A percentile compares a stretch with the other conserved stretches of the same genome.
These are phyloP conservation scores for Phoxinus dragarum DNA, from an alignment of 2,797 vertebrate genomes.

Conservation along the genomic window DNA sequence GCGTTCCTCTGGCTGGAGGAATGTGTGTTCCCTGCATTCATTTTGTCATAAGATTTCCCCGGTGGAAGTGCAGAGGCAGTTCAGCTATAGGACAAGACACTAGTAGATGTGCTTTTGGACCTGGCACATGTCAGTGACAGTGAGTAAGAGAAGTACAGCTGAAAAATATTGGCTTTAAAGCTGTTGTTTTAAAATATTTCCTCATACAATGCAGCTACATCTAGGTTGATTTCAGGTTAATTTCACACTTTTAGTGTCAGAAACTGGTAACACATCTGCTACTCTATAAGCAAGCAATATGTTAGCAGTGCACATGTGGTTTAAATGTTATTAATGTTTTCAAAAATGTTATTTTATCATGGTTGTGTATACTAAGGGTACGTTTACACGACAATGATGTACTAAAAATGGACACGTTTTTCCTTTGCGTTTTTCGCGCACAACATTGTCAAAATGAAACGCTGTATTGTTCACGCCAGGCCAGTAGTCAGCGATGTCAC, in stretches of 20 bases:
- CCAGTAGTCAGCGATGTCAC: background rate
- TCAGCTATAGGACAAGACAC: constrained; percentile 52
- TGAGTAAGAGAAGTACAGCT: background rate
- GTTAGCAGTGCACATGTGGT: background rate
- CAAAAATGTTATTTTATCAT: no score
- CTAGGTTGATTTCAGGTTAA: background rate
- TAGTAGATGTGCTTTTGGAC: constrained; percentile 18
- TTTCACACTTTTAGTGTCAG: background rate
- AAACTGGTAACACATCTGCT: background rate
- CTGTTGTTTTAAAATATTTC: background rate
- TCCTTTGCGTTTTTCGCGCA: no score
- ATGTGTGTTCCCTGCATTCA: constrained; percentile 32
- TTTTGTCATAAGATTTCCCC: constrained; percentile 54
- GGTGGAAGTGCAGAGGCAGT: constrained; percentile 48
- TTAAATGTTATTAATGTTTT: background rate
- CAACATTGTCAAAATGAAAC: no score
- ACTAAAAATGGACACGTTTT: no score
- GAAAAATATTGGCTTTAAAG: constrained; percentile 11
- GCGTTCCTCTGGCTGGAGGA: constrained; percentile 37
- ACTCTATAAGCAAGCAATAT: background rate
- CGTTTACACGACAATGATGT: background rate
- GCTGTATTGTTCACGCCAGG: background rate
- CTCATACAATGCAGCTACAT: background rate
- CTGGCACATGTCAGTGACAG: constrained; percentile 24
- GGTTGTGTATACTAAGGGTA: background rate